These are phyloP conservation scores for Xylocopa sonorina DNA, from an alignment of 1,140 invertebrate species.

Conservation along the genomic window DNA sequence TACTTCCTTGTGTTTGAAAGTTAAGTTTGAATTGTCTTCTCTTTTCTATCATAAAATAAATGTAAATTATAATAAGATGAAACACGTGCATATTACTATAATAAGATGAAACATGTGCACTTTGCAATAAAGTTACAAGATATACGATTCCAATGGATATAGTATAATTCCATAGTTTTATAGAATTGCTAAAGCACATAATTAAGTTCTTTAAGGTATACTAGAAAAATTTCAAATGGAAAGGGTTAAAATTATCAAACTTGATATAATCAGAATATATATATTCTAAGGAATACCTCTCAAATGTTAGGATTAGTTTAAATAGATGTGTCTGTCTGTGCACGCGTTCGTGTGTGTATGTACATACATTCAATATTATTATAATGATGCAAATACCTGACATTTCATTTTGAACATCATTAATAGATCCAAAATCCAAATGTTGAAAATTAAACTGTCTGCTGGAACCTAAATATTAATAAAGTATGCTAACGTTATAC, in stretches of 20 bases:
- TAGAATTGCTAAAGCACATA: no score
- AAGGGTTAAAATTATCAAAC: no score
- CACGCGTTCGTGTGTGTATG: background rate
- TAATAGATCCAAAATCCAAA: constrained; percentile 78
- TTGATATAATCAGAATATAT: no score
- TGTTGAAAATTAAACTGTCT: constrained; percentile 78
- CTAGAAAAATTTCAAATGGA: no score
- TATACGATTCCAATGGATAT: no score
- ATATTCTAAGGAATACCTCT: no score
- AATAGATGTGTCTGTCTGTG: background rate
- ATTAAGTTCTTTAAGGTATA: no score
- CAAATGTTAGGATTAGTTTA: no score
- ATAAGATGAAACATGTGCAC: no score
- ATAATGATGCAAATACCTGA: constrained; percentile 63
- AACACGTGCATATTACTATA: no score
- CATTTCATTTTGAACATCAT: constrained; percentile 78
- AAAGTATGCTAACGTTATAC: background rate
- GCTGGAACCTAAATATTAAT: constrained; percentile 70
- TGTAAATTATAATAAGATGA: background rate
- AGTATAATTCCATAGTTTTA: no score
- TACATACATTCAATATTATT: constrained; percentile 21
- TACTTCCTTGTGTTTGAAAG: constrained; percentile 75
- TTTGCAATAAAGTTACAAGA: no score
- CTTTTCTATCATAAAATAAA: constrained; percentile 71
- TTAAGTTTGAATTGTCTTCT: constrained; percentile 78